Percentiles rank a stretch among this genome's conserved stretches.
Conservation (phyloP, 2,113 vertebrate genomes). For the Lathamus discolor region DNA sequence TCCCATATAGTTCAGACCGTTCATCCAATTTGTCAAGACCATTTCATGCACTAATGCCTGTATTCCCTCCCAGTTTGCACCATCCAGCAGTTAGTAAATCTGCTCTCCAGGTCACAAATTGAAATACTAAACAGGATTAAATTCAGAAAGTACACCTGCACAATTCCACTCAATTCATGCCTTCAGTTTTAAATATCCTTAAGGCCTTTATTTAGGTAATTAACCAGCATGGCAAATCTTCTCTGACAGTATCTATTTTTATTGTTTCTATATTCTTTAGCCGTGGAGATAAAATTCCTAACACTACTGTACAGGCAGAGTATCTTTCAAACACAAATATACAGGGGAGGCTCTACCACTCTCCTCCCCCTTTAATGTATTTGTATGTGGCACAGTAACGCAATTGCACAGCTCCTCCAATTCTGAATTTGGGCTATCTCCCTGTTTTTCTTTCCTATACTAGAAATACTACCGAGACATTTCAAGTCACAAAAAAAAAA, state of each 20-base stretch:
- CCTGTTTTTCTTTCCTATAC: neutral
- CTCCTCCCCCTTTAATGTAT: neutral
- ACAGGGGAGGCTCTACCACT: neutral
- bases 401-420: neutral
- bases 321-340: neutral
- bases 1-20: neutral
- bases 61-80: neutral
- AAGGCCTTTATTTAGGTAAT: neutral
- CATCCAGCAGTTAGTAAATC: neutral
- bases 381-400: constrained; percentile 13
- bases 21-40: neutral
- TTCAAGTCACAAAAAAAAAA: neutral
- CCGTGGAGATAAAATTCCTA: neutral
- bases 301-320: neutral
- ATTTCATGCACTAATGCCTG: neutral
- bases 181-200: neutral
- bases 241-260: neutral
- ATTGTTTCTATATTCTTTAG: neutral
- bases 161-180: neutral
- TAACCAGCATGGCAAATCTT: neutral
- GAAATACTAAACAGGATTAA: neutral
- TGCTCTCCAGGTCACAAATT: neutral
- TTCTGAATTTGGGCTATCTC: neutral
- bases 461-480: neutral
- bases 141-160: neutral